Conservation (phyloP, 2,888 invertebrate genomes). For the Liodrosophila aerea region DNA sequence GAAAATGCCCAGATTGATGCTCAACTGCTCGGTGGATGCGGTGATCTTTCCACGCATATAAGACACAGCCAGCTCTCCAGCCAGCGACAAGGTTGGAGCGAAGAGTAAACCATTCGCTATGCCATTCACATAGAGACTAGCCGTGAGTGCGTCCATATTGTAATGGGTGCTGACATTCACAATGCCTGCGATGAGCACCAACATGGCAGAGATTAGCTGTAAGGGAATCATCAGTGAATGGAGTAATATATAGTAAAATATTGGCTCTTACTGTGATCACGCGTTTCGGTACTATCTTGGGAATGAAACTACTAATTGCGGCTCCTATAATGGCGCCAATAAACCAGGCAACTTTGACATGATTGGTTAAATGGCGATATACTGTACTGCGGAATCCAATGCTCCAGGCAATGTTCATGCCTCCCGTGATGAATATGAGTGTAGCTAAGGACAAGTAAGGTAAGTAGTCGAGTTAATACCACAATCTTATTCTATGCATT, state of each 20-base stretch:
- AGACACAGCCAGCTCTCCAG: slow-evolving; percentile 62
- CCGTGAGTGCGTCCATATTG: slow-evolving; percentile 31
- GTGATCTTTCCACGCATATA: slow-evolving; percentile 59
- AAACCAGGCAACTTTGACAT: slow-evolving; percentile 71
- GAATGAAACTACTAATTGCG: slow-evolving; percentile 49
- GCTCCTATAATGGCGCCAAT: slow-evolving; percentile 75
- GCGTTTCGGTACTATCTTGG: slow-evolving; percentile 56
- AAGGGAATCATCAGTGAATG: not conserved
- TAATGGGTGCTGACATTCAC: slow-evolving; percentile 41
- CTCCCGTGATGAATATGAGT: slow-evolving; percentile 68
- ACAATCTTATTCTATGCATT: too few species aligned
- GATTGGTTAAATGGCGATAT: not conserved
- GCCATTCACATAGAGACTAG: slow-evolving; percentile 71
- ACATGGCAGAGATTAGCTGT: slow-evolving; percentile 44
- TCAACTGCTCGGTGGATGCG: slow-evolving; percentile 50
- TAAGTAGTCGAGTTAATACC: too few species aligned
- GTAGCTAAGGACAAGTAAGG: slow-evolving; percentile 39
- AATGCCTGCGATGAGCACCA: slow-evolving; percentile 65
- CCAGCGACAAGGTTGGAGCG: slow-evolving; percentile 62
- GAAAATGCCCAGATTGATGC: slow-evolving; percentile 63
- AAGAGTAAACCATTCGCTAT: slow-evolving; percentile 70
- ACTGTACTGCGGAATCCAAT: slow-evolving; percentile 40
- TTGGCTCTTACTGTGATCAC: slow-evolving; percentile 26
- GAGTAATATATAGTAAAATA: not conserved
- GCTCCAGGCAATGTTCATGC: slow-evolving; percentile 71